Base-by-base conservation (phyloP, 2,797 vertebrate species). In the Hephaestus fuliginosus region DNA sequence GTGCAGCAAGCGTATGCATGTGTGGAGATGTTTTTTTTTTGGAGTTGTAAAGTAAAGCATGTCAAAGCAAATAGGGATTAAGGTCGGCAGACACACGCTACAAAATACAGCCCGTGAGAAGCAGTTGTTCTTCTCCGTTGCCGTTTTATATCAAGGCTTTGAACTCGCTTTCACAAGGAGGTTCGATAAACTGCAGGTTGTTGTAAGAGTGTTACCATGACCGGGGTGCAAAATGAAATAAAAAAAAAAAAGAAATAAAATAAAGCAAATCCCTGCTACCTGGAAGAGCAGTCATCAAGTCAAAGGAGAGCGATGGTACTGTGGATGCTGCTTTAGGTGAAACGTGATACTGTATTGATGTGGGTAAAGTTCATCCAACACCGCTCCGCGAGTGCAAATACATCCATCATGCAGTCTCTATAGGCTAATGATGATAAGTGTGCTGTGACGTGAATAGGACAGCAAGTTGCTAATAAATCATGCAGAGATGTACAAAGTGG, bases 141-240 rank as follows among this genome's bases (percentile, higher is more conserved):
- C 2, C 30, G 15, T 43, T 18, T 60, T 41, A 36, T 43, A 17
- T 43, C 30, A 58, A 58, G 56, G 17, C 63, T 80, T 70, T 75
- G 25, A 67, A 74, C 20, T 33, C 10, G 11, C 22, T 56, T 63
- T 70, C 51, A 49, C 17, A 55, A 48, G 41, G 18, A 80, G 52
- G 62, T 69, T 84, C 71, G 62, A 62, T 52, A 55, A 74, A 44
- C 57, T 72, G 25, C 25, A 68, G 33, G 80, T 70, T 57, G 25
- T 63, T 71, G 8, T 39, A 10, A 76, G 74, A 64, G 71, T 75
- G 53, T 70, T 67, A 70, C 12, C 55, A 74, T 3, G 20, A 57
- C 56, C 14, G 20, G 3, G 12, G 17, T 55, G 41, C 58, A 77
- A 58, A 64, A 78, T 51, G 25, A 25, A 25, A 25, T 25, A 1